phyloP scores from a whole-genome alignment of 2,888 invertebrate genomes.

The Heliconius sara region DNA sequence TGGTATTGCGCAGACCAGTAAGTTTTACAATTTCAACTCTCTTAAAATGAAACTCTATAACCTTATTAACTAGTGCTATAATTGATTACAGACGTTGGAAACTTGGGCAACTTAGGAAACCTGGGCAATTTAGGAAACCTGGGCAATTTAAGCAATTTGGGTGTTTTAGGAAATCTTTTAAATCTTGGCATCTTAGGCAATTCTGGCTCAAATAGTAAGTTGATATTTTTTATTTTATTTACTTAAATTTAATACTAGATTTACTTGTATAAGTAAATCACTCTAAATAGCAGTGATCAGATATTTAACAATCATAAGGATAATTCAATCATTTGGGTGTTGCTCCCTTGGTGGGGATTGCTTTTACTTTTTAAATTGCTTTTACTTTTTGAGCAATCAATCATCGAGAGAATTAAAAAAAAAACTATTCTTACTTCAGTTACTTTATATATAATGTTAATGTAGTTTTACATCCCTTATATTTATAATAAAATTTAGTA shows the following conservation, averaged over 20 bases:
- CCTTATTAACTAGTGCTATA: not conserved
- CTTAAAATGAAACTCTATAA: no score
- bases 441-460: not conserved
- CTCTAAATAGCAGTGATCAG: no score
- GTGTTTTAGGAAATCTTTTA: not conserved
- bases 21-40: not conserved
- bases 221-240: not conserved
- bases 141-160: not conserved
- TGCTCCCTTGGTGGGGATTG: no score
- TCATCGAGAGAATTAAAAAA: no score
- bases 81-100: not conserved
- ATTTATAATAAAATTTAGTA: not conserved
- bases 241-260: no score
- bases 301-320: no score
- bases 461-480: not conserved
- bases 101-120: slow-evolving; percentile 4
- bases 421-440: not conserved
- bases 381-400: no score
- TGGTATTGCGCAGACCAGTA: not conserved
- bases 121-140: not conserved
- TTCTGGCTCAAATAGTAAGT: not conserved
- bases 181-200: not conserved
- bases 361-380: no score
- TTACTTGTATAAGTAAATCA: no score
- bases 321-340: no score